These are phyloP conservation scores for Pluvialis apricaria DNA, from an alignment of 2,113 vertebrate species.

Conservation along the genomic window DNA sequence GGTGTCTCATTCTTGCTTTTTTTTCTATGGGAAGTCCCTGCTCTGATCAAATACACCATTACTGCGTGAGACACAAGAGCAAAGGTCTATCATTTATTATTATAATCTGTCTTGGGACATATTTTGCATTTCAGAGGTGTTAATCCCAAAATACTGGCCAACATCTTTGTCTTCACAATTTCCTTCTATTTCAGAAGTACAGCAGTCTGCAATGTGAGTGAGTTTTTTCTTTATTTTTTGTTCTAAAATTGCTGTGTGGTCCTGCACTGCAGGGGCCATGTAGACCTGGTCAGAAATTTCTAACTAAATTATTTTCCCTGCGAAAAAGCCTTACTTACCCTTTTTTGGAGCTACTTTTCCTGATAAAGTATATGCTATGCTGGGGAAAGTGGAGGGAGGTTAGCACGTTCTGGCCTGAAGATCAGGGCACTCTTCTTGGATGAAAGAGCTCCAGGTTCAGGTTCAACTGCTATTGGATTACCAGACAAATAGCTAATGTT, in stretches of 20 bases:
- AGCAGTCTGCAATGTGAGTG: background rate
- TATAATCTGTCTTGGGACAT: background rate
- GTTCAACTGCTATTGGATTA: background rate
- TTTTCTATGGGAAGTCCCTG: background rate
- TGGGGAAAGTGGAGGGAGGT: background rate
- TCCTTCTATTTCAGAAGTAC: background rate
- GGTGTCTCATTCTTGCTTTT: background rate
- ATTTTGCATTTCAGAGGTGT: background rate
- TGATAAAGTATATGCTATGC: background rate
- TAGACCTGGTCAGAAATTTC: background rate
- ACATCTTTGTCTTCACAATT: background rate
- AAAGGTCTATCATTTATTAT: background rate
- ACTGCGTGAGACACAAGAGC: background rate
- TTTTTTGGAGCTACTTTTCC: background rate
- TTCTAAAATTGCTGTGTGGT: background rate
- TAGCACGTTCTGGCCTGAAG: background rate
- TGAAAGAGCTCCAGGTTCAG: background rate
- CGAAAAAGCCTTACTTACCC: background rate
- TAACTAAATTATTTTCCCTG: background rate
- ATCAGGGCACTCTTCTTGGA: background rate
- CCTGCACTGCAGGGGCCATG: background rate
- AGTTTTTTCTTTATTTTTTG: background rate
- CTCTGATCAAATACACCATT: background rate
- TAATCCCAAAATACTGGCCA: background rate
- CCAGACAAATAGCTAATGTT: background rate